Evolutionary conservation across 2,113 vertebrate genomes (phyloP), one percentile per base, ranked within the genome.

Genomic region (Anhinga anhinga): DNA sequence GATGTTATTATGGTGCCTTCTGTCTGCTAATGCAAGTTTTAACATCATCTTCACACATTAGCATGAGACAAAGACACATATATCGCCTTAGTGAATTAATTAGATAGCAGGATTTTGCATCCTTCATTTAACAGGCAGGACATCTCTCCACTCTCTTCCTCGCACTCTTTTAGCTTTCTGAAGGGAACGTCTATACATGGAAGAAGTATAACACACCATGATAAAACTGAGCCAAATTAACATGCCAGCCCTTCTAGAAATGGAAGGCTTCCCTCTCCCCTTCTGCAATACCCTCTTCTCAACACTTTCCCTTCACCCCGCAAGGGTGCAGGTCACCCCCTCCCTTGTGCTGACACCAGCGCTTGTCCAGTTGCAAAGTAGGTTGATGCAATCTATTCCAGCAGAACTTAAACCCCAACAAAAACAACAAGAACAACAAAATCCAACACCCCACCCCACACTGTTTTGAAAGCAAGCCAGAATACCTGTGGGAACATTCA

Each of bases 1-100:
- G 47, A 53, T 38, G 59, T 63, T 92, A 27, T 61, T 76, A 89
- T 20, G 29, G 59, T 85, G 89, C 66, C 77, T 96, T 91, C 79
- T 92, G 83, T 93, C 93, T 93, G 73, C 70, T 79, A 91, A 62
- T 69, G 45, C 92, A 94, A 93, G 94, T 95, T 94, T 94, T 94
- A 87, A 93, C 95, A 91, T 77, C 56, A 32, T 74, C 78, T 94
- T 91, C 62, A 52, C 65, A 72, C 32, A 49, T 72, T 15, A 91
- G 59, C 9, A 52, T 25, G 69, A 96, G 59, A 76, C 59, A 65
- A 62, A 88, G 76, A 63, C 18, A 40, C 16, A 17, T 19, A 1
- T 22, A 42, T 45, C 67, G 78, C 74, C 72, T 88, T 11, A 52
- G 56, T 55, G 67, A 90, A 72, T 84, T 94, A 53, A 86, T 83